Percentiles rank a stretch among this genome's conserved stretches.
Conservation (phyloP, 2,888 invertebrate genomes). For the Tribolium freemani region DNA sequence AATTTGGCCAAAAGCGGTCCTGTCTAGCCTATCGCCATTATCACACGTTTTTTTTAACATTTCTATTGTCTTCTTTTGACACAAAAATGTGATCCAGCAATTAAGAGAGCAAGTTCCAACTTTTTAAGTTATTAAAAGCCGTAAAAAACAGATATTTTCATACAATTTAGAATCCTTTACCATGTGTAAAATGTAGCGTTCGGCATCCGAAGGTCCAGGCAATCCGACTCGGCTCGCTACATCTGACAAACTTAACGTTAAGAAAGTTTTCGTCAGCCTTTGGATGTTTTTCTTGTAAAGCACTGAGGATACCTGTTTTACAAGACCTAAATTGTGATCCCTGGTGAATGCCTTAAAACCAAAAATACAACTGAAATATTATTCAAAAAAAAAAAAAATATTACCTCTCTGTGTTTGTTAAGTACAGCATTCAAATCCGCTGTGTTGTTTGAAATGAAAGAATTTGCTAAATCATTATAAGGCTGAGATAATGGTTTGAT, state of each 20-base stretch:
- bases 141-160: too few species aligned
- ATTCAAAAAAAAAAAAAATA: slow-evolving; percentile 31
- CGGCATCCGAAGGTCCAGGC: slow-evolving; percentile 88
- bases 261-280: slow-evolving; percentile 93
- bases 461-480: slow-evolving; percentile 89
- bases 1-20: too few species aligned
- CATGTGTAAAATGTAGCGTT: slow-evolving; percentile 95
- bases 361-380: not conserved
- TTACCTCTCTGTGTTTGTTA: slow-evolving; percentile 82
- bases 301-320: slow-evolving; percentile 88
- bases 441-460: slow-evolving; percentile 83
- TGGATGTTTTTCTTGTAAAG: slow-evolving; percentile 97
- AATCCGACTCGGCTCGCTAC: slow-evolving; percentile 92
- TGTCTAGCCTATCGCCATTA: too few species aligned
- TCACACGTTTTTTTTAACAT: too few species aligned
- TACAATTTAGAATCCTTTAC: slow-evolving; percentile 68
- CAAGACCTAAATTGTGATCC: slow-evolving; percentile 84
- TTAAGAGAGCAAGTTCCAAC: too few species aligned
- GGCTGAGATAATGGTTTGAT: slow-evolving; percentile 88
- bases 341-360: slow-evolving; percentile 74
- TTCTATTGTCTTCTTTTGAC: too few species aligned
- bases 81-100: too few species aligned
- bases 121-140: too few species aligned
- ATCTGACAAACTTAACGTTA: slow-evolving; percentile 89
- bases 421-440: slow-evolving; percentile 78